A percentile compares a stretch with the other conserved stretches of the same genome.
Evolutionary conservation across 2,113 vertebrate genomes (phyloP).

Genomic region (Silurus glanis): DNA sequence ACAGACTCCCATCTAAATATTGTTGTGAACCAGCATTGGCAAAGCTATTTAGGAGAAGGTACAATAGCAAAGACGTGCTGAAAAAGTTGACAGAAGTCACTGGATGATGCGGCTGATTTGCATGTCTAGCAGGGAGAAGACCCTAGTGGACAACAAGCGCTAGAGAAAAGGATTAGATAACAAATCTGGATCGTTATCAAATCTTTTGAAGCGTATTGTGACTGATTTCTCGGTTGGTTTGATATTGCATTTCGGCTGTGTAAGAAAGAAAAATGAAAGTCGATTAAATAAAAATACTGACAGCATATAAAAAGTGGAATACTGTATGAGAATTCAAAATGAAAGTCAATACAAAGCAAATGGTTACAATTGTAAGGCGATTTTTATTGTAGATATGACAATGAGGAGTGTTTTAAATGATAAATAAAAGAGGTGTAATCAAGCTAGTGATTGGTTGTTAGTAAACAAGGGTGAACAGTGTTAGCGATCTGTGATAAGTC

Average conservation of each 20-base stretch:
- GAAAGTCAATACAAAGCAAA: not conserved
- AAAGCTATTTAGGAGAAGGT: not conserved
- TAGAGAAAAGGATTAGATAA: too few relatives aligned
- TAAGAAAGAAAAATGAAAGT: too few relatives aligned
- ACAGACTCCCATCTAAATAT: not conserved
- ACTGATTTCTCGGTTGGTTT: too few relatives aligned
- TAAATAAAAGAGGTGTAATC: not conserved
- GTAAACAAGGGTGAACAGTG: too few relatives aligned
- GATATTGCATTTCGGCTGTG: too few relatives aligned
- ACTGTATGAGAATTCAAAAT: not conserved
- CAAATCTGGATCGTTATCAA: too few relatives aligned
- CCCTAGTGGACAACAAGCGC: too few relatives aligned
- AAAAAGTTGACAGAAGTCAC: not conserved
- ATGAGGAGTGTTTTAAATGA: not conserved
- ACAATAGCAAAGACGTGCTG: not conserved
- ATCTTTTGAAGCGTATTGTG: too few relatives aligned
- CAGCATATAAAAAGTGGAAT: too few relatives aligned
- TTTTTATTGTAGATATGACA: not conserved
- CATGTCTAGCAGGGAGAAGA: too few relatives aligned
- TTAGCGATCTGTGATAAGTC: not conserved
- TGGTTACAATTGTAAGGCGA: not conserved
- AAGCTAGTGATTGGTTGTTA: not conserved
- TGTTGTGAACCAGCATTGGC: too few relatives aligned
- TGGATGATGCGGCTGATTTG: not conserved
- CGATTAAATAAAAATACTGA: too few relatives aligned